Evolutionary conservation across 2,888 invertebrate species (phyloP).

Genomic region (Philopedon plagiatum): DNA sequence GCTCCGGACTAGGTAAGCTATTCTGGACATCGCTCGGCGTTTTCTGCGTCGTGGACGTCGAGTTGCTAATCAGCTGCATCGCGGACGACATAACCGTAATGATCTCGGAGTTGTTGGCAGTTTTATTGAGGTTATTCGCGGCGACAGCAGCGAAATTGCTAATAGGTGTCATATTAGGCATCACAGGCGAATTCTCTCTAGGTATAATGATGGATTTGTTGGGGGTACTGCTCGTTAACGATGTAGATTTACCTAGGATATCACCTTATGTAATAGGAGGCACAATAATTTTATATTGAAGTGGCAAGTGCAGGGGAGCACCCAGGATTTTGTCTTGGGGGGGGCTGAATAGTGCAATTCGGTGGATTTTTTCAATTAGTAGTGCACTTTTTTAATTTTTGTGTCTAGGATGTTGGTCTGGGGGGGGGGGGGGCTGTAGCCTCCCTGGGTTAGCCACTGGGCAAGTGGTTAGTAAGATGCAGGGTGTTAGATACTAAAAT

Average conservation of each 20-base stretch:
- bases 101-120: conserved; percentile 39
- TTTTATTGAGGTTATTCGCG: conserved; percentile 61
- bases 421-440: too few relatives aligned
- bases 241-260: conserved; percentile 61
- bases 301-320: too few relatives aligned
- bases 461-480: too few relatives aligned
- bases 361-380: too few relatives aligned
- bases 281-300: too few relatives aligned
- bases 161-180: conserved; percentile 42
- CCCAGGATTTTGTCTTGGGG: too few relatives aligned
- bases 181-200: conserved; percentile 55
- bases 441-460: too few relatives aligned
- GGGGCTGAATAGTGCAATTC: too few relatives aligned
- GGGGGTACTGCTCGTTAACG: conserved; percentile 65
- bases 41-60: conserved; percentile 14
- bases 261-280: too few relatives aligned
- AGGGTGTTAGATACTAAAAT: too few relatives aligned
- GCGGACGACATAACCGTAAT: background rate
- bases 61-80: background rate
- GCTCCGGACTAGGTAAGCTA: conserved; percentile 66
- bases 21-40: conserved; percentile 57
- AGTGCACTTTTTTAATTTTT: too few relatives aligned
- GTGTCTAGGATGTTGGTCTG: too few relatives aligned
- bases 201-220: conserved; percentile 68
- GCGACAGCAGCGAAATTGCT: conserved; percentile 79